Conservation (phyloP, 53 echinoderm and acorn worm genomes). For the Pentamera pediparva region DNA sequence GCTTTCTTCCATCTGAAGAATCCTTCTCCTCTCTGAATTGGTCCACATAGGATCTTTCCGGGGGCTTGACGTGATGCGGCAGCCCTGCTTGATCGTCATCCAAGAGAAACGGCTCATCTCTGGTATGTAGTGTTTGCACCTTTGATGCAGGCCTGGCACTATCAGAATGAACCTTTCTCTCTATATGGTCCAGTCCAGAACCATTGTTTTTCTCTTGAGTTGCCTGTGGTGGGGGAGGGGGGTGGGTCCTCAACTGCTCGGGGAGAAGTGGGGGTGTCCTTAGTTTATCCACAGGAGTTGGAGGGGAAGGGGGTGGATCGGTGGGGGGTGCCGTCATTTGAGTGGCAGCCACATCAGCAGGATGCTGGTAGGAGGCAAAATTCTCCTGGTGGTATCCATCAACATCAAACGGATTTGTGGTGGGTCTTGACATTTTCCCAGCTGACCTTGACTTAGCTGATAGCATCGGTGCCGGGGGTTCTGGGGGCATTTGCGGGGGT, state of each 20-base stretch:
- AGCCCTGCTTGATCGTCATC: not conserved
- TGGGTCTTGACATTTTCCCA: not conserved
- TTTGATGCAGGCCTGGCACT: no score
- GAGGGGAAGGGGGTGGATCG: not conserved
- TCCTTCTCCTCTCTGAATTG: conserved; percentile 19
- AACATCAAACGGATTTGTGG: conserved; percentile 6
- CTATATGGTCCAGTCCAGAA: no score
- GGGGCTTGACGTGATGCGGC: conserved; percentile 5
- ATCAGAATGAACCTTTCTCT: no score
- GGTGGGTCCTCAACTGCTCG: not conserved
- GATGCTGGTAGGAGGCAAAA: not conserved
- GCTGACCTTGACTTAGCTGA: not conserved
- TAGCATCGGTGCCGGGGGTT: conserved; percentile 6
- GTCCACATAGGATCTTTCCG: conserved; percentile 17
- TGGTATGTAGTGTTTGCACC: no score
- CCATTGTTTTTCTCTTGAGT: no score
- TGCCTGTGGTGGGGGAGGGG: not conserved
- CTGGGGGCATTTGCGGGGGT: conserved; percentile 20
- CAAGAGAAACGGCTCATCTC: no score
- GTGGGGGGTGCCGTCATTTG: not conserved
- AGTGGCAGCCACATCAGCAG: not conserved
- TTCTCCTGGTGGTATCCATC: not conserved
- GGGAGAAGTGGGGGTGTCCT: not conserved
- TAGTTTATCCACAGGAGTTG: not conserved
- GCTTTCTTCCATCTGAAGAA: not conserved